Percentiles rank a stretch among this genome's conserved stretches.
Evolutionary conservation across 1,140 invertebrate species (phyloP).

Genomic region (Drosophila persimilis): DNA sequence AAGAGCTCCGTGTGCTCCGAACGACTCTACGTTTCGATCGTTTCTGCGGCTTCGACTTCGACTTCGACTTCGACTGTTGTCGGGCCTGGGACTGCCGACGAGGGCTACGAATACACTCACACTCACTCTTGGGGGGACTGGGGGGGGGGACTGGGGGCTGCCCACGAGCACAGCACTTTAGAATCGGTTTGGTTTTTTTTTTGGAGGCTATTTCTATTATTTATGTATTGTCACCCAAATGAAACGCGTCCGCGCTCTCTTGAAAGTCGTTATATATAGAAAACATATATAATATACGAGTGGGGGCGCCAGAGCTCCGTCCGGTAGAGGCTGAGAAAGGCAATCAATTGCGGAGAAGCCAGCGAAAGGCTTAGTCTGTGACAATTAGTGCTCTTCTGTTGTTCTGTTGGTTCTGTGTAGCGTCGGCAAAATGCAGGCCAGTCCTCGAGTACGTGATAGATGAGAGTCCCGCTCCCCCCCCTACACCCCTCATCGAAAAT

Average conservation of each 20-base stretch:
- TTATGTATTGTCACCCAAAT: slow-evolving; percentile 35
- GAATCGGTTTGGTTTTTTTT: slow-evolving; percentile 21
- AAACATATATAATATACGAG: too few species aligned
- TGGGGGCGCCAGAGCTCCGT: background rate
- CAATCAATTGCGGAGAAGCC: slow-evolving; percentile 53
- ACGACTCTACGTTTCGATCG: too few species aligned
- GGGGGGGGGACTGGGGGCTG: too few species aligned
- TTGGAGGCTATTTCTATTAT: slow-evolving; percentile 39
- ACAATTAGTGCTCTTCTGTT: slow-evolving; percentile 10
- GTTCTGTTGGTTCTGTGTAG: slow-evolving; percentile 10
- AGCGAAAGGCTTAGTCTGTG: slow-evolving; percentile 36
- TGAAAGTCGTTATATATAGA: background rate
- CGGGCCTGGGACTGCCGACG: too few species aligned
- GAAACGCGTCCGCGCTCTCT: slow-evolving; percentile 1
- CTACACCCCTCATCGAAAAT: background rate
- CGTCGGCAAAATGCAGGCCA: slow-evolving; percentile 42
- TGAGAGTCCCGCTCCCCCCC: slow-evolving; percentile 6
- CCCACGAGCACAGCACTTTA: background rate
- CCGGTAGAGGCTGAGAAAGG: slow-evolving; percentile 5
- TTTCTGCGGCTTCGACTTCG: too few species aligned
- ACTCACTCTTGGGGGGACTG: background rate
- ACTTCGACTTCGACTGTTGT: too few species aligned
- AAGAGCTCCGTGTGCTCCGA: background rate
- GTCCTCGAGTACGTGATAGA: slow-evolving; percentile 13
- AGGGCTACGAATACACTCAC: background rate